Evolutionary conservation across 2,797 vertebrate genomes (phyloP), one percentile per base, ranked within the genome.

Genomic region (Cetoscarus ocellatus): DNA sequence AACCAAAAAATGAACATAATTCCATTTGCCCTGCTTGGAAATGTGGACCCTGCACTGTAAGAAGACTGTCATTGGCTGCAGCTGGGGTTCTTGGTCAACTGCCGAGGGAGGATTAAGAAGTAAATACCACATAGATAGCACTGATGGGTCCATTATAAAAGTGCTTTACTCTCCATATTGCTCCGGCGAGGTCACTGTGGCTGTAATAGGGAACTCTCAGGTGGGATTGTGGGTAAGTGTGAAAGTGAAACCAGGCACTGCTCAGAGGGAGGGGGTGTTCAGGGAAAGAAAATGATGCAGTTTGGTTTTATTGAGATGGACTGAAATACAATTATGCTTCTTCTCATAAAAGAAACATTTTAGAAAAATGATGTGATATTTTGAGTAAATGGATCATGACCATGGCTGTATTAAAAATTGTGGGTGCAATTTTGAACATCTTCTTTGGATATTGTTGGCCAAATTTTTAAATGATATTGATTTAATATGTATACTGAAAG

Each of bases 131-230:
- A 44, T 9, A 66, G 60, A 65, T 1, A 55, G 47, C 10, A 45
- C 64, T 52, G 34, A 61, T 65, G 35, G 56, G 63, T 57, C 50
- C 44, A 67, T 71, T 78, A 68, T 43, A 56, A 61, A 72, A 65
- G 35, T 38, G 56, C 19, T 70, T 76, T 42, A 7, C 18, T 42
- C 52, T 62, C 62, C 44, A 61, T 76, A 65, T 60, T 67, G 74
- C 53, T 75, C 68, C 58, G 40, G 61, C 48, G 62, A 65, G 69
- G 53, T 70, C 58, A 40, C 47, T 45, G 19, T 55, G 47, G 48
- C 60, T 58, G 1, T 64, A 80, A 80, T 63, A 64, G 43, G 52
- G 48, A 53, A 52, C 39, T 61, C 61, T 50, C 64, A 67, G n/a
- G 42, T 74, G 76, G 62, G 49, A 70, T 74, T 64, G 59, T 53